A percentile compares a stretch with the other conserved stretches of the same genome.
These are phyloP conservation scores for Polydrusus pterygomalis DNA, from an alignment of 2,888 invertebrate species.

Conservation along the genomic window DNA sequence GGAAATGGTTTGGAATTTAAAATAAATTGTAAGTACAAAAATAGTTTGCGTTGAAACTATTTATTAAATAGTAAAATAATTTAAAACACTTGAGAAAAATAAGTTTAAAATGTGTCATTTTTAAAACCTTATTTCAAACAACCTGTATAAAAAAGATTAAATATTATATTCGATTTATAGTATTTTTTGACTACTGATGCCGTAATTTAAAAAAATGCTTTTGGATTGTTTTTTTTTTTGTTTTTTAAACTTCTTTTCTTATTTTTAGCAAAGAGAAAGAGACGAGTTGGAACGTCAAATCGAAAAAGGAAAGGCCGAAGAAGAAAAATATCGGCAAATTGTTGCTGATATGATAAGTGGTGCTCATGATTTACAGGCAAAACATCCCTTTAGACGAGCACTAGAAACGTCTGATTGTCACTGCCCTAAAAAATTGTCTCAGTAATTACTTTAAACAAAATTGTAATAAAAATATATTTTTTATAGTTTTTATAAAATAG, in stretches of 20 bases:
- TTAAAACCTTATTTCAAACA: no score
- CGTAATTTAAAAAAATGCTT: no score
- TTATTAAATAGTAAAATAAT: no score
- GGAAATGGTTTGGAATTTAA: no score
- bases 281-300: conserved; percentile 66
- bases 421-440: conserved; percentile 58
- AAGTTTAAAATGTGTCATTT: no score
- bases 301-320: conserved; percentile 65
- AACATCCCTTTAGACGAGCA: conserved; percentile 68
- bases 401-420: conserved; percentile 66
- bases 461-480: not conserved
- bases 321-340: conserved; percentile 65
- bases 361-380: conserved; percentile 58
- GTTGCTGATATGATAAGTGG: conserved; percentile 62
- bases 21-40: no score
- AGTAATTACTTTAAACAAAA: not conserved
- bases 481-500: not conserved
- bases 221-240: no score
- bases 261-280: conserved; percentile 65
- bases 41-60: no score
- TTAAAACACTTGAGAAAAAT: no score
- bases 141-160: no score
- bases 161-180: no score
- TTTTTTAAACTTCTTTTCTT: not conserved
- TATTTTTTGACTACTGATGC: no score